Evolutionary conservation across 2,797 vertebrate genomes (phyloP).

Genomic region (Pelochelys cantorii): DNA sequence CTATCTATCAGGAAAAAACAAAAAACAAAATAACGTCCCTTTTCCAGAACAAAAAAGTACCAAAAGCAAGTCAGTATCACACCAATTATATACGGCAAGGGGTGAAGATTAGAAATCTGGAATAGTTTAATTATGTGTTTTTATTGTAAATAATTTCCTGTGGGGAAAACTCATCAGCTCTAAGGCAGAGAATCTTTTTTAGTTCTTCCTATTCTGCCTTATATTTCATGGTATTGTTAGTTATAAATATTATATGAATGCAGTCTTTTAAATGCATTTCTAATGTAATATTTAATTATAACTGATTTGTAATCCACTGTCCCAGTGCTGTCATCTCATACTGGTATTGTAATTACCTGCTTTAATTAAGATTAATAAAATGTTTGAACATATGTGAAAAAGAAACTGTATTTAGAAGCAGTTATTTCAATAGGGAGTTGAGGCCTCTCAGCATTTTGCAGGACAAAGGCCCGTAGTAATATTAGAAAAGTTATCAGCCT

Average conservation of each 20-base stretch:
- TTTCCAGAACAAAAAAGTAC: not conserved
- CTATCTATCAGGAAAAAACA: not conserved
- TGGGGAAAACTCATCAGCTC: not conserved
- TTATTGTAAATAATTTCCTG: not conserved
- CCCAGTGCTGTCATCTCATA: slow-evolving; percentile 10
- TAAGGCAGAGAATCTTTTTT: not conserved
- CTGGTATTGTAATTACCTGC: slow-evolving; percentile 38
- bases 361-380: slow-evolving; percentile 58
- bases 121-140: not conserved
- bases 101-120: not conserved
- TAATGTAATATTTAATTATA: slow-evolving; percentile 65
- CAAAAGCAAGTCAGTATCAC: not conserved
- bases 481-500: slow-evolving; percentile 71
- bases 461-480: slow-evolving; percentile 66
- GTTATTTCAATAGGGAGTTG: slow-evolving; percentile 63
- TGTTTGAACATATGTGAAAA: slow-evolving; percentile 47
- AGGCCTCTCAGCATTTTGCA: slow-evolving; percentile 34
- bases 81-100: not conserved
- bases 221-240: slow-evolving; percentile 29
- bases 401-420: slow-evolving; percentile 55
- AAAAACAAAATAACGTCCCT: not conserved
- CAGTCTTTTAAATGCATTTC: slow-evolving; percentile 17
- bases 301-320: slow-evolving; percentile 54
- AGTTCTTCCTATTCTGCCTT: not conserved
- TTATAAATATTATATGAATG: not conserved